Percentiles rank a stretch among this genome's conserved stretches.
These are phyloP conservation scores for Drosophila setifemur DNA, from an alignment of 1,140 invertebrate species.

Conservation along the genomic window DNA sequence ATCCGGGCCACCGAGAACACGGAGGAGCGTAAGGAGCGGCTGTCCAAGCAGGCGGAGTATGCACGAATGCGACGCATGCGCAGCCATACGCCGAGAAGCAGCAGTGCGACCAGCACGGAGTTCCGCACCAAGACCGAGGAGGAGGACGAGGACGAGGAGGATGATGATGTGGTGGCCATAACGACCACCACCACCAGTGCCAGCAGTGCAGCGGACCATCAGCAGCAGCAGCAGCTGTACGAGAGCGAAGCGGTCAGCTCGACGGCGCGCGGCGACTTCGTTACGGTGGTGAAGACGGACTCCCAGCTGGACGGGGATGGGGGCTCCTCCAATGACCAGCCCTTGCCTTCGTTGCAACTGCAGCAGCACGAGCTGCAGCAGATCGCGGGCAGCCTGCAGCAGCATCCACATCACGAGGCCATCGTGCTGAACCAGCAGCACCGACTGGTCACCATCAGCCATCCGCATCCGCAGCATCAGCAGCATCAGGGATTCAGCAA, in stretches of 20 bases:
- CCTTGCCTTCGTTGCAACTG: conserved; percentile 53
- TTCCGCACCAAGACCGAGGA: conserved; percentile 66
- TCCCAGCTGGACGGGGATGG: conserved; percentile 55
- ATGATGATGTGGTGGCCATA: neutral
- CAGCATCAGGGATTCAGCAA: conserved; percentile 56
- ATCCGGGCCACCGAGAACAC: conserved; percentile 74
- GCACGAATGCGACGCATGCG: conserved; percentile 75
- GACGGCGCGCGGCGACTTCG: conserved; percentile 48
- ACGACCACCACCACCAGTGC: conserved; percentile 12
- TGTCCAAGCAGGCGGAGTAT: conserved; percentile 80
- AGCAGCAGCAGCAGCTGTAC: conserved; percentile 74
- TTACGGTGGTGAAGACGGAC: conserved; percentile 52
- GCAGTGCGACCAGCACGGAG: conserved; percentile 63
- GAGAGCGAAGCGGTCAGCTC: conserved; percentile 45
- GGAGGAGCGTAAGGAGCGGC: conserved; percentile 71
- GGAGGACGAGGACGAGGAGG: conserved; percentile 32
- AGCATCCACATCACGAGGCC: conserved; percentile 61
- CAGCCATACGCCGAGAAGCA: conserved; percentile 66
- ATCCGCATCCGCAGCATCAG: conserved; percentile 47
- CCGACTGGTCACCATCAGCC: conserved; percentile 39
- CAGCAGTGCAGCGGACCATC: conserved; percentile 10
- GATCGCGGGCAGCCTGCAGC: conserved; percentile 45
- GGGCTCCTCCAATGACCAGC: conserved; percentile 49
- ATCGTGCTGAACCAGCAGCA: conserved; percentile 67
- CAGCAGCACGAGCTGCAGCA: conserved; percentile 67